Conservation (phyloP, 1,140 invertebrate genomes). For the Onthophagus taurus region DNA sequence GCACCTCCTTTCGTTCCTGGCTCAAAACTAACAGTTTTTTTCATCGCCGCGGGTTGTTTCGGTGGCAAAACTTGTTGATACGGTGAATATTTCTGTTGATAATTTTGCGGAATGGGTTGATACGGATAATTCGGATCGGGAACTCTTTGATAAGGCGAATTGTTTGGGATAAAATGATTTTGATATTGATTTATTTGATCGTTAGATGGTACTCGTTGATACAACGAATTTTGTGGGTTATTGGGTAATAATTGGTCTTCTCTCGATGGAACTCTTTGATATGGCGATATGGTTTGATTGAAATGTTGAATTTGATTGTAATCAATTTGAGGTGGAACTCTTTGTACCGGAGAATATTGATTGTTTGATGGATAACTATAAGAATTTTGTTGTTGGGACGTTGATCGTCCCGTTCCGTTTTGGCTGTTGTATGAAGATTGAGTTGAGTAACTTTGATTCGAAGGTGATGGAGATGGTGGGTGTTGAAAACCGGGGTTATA, state of each 20-base stretch:
- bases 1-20: conserved; percentile 51
- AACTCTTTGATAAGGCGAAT: conserved; percentile 13
- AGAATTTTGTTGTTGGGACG: conserved; percentile 1
- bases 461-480: conserved; percentile 30
- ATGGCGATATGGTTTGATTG: conserved; percentile 17
- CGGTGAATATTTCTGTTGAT: conserved; percentile 20
- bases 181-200: conserved; percentile 10
- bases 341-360: too few species aligned
- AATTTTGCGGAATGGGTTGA: background rate
- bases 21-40: conserved; percentile 59
- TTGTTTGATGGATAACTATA: too few species aligned
- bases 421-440: conserved; percentile 6
- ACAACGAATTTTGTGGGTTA: conserved; percentile 37
- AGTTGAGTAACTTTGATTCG: conserved; percentile 12
- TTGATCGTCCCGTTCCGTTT: background rate
- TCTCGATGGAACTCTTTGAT: conserved; percentile 24
- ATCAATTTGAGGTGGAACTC: conserved; percentile 12
- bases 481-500: conserved; percentile 21
- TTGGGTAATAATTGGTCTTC: conserved; percentile 14
- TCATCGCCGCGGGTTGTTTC: conserved; percentile 44
- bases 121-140: conserved; percentile 11
- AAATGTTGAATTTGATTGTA: conserved; percentile 15
- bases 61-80: conserved; percentile 28
- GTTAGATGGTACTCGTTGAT: conserved; percentile 46
- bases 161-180: conserved; percentile 10